Conservation (phyloP, 2,113 vertebrate species). For the Piprites chloris region DNA sequence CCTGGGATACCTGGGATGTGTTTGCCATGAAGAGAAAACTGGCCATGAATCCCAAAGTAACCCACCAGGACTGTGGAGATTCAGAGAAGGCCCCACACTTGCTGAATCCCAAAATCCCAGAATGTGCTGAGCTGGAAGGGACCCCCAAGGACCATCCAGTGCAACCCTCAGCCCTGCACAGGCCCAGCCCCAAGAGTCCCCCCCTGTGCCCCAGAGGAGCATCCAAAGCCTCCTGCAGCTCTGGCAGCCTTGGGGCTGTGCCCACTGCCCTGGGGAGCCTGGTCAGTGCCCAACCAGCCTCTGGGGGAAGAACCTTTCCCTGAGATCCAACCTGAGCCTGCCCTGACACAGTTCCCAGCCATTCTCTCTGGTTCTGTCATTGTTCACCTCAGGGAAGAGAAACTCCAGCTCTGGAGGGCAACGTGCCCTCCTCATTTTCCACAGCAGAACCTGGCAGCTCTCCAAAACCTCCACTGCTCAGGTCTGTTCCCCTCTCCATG, state of each 20-base stretch:
- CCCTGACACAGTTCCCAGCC: neutral
- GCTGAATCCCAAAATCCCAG: too few relatives aligned
- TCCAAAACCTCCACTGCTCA: neutral
- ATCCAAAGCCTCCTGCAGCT: too few relatives aligned
- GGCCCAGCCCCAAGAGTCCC: too few relatives aligned
- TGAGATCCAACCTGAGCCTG: neutral
- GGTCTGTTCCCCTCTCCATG: neutral
- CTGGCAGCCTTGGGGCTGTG: too few relatives aligned
- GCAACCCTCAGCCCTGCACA: too few relatives aligned
- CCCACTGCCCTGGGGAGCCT: too few relatives aligned
- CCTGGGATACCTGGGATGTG: neutral
- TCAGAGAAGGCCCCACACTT: accelerated
- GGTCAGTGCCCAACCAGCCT: too few relatives aligned
- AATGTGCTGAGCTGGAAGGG: too few relatives aligned
- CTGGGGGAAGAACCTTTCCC: neutral
- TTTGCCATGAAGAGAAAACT: neutral
- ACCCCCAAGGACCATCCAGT: too few relatives aligned
- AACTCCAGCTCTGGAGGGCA: neutral
- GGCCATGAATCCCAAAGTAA: neutral
- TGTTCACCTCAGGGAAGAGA: neutral
- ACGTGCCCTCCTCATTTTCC: neutral
- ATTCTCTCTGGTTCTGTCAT: neutral
- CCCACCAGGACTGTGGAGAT: neutral
- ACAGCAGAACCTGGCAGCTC: neutral
- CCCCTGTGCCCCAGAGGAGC: too few relatives aligned